phyloP scores from a whole-genome alignment of 2,888 invertebrate species.

The Anticlea derivata region DNA sequence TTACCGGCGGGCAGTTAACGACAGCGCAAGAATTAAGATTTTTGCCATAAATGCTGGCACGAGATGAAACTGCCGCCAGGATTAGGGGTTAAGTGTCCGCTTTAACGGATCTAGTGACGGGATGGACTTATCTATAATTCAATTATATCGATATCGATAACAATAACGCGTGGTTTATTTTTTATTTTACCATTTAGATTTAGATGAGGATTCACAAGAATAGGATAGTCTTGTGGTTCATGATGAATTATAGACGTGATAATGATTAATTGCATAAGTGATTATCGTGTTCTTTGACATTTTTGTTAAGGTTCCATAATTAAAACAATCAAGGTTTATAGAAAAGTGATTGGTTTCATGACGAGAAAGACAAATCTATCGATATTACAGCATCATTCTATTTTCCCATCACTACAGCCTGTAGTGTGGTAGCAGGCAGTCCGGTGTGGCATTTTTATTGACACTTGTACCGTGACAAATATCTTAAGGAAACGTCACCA shows the following conservation, averaged over 20 bases:
- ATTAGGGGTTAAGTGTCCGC: conserved; percentile 84
- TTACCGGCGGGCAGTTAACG: conserved; percentile 81
- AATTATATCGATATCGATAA: conserved; percentile 27
- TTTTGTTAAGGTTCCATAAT: no score
- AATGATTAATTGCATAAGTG: no score
- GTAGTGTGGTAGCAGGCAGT: conserved; percentile 73
- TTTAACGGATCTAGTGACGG: conserved; percentile 72
- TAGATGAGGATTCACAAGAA: no score
- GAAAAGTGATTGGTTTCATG: no score
- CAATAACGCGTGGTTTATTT: no score
- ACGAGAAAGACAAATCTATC: conserved; percentile 1
- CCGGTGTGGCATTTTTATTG: conserved; percentile 83
- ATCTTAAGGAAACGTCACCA: conserved; percentile 60
- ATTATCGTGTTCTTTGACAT: no score
- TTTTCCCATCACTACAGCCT: conserved; percentile 51
- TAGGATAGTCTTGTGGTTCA: no score
- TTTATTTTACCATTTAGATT: no score
- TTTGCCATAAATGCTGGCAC: conserved; percentile 78
- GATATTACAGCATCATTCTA: conserved; percentile 6
- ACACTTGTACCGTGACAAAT: conserved; percentile 82
- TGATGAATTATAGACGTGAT: no score
- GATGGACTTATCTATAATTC: conserved; percentile 38
- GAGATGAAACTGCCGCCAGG: conserved; percentile 76
- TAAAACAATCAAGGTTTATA: no score
- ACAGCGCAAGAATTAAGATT: conserved; percentile 80